A percentile compares a stretch with the other conserved stretches of the same genome.
These are phyloP conservation scores for Dolichomitus sp. DNA, from an alignment of 2,888 invertebrate species.

Conservation along the genomic window DNA sequence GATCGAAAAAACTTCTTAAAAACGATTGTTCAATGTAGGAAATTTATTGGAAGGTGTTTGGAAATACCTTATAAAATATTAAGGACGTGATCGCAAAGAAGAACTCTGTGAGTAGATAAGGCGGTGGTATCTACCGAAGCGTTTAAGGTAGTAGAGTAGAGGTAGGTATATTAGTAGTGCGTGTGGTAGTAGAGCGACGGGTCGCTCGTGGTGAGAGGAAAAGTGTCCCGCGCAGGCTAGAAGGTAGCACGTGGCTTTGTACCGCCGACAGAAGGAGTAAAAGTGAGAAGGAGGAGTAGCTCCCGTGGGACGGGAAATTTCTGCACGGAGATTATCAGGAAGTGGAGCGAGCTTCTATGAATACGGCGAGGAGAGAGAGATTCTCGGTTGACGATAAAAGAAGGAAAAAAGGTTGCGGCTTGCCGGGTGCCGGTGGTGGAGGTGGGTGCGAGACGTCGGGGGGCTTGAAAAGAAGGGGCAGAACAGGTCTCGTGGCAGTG, in stretches of 20 bases:
- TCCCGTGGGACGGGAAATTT: constrained; percentile 74
- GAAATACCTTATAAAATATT: background rate
- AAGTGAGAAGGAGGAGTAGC: constrained; percentile 52
- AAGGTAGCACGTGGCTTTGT: constrained; percentile 66
- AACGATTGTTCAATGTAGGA: background rate
- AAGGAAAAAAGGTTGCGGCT: constrained; percentile 54
- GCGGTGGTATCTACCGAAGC: background rate
- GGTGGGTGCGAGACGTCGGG: constrained; percentile 17
- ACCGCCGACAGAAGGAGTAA: constrained; percentile 49
- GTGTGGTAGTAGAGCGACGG: constrained; percentile 70
- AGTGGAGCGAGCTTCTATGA: constrained; percentile 79
- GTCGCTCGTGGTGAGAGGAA: constrained; percentile 70
- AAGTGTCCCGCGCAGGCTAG: constrained; percentile 66
- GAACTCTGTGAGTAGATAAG: background rate
- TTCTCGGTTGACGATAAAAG: constrained; percentile 61
- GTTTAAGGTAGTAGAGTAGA: background rate
- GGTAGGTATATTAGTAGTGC: background rate
- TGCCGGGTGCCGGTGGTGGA: constrained; percentile 31
- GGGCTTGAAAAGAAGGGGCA: background rate
- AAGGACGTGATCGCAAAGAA: constrained; percentile 16
- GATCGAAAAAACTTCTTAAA: background rate
- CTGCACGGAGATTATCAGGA: constrained; percentile 81
- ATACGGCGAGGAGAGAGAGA: constrained; percentile 69
- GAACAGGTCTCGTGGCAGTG: constrained; percentile 26
- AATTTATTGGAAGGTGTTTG: background rate